phyloP scores from a whole-genome alignment of 2,113 vertebrate genomes.

The Chaetura pelagica region DNA sequence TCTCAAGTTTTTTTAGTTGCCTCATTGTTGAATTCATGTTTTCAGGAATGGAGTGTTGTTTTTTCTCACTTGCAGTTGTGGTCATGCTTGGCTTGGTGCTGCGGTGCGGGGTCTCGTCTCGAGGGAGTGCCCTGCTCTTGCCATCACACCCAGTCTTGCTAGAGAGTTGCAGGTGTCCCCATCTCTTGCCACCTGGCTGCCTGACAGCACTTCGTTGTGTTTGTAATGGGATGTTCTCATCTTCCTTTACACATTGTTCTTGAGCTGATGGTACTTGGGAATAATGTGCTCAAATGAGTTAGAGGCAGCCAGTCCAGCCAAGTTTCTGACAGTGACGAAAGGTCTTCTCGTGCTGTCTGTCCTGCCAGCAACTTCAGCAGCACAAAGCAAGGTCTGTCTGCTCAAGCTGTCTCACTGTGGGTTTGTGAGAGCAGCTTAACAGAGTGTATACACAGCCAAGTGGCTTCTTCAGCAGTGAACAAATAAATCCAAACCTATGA shows the following conservation, averaged over 20 bases:
- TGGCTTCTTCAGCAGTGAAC: not conserved
- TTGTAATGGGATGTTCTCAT: not conserved
- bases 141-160: not conserved
- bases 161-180: not conserved
- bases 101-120: not conserved
- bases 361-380: constrained; percentile 19
- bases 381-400: not conserved
- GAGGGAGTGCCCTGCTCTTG: not conserved
- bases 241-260: not conserved
- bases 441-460: not conserved
- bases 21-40: not conserved
- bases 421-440: not conserved
- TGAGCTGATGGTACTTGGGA: not conserved
- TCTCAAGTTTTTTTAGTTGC: not conserved
- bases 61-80: not conserved
- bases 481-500: not conserved
- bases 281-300: constrained; percentile 1
- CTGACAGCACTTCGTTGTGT: not conserved
- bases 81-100: not conserved
- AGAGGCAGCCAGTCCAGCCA: not conserved
- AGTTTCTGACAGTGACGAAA: not conserved
- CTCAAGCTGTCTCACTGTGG: not conserved
- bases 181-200: not conserved
- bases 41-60: not conserved
- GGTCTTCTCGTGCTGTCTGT: not conserved